Evolutionary conservation across 2,797 vertebrate genomes (phyloP), one percentile per base, ranked within the genome.

Genomic region (Tenualosa thibaudeaui): DNA sequence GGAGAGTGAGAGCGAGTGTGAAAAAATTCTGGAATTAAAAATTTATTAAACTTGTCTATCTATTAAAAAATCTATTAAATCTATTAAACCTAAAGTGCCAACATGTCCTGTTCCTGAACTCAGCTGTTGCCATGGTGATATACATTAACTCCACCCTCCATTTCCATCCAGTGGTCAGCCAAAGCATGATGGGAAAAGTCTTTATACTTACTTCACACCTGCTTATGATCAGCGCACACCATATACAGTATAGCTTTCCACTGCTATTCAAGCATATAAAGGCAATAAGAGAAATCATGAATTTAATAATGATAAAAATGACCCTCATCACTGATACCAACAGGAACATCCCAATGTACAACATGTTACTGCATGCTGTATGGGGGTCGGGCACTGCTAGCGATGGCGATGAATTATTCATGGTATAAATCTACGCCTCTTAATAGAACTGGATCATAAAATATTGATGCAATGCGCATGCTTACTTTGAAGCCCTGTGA

Each of bases 21-120:
- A 43, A 13, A 75, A 5, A 5, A 71, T 62, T 51, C 4, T 17
- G 58, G 62, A 26, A 78, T 46, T 84, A 40, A 54, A 81, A 5
- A 60, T 15, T 50, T 8, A 65, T 56, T 1, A 31, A 31, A 31
- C 31, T 1, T 31, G 31, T 31, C 31, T 31, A 31, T 31, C 31
- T 31, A 31, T 31, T 31, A 31, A 31, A 31, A 1, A 31, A 31
- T 31, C 31, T 31, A 31, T 31, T 31, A 31, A 31, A 31, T 31
- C 31, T 31, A 31, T 31, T 31, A 31, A 31, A 31, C 31, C 68
- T 51, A 40, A 75, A 85, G 43, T 5, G 51, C 62, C 13, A 82
- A 51, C 22, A 78, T 68, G 83, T 31, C 85, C 62, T 43, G 43
- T 56, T 43, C 43, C 40, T 87, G 84, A 85, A 85, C 88, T 60